phyloP scores from a whole-genome alignment of 2,797 vertebrate genomes.

The Parauchenoglanis punctatus region DNA sequence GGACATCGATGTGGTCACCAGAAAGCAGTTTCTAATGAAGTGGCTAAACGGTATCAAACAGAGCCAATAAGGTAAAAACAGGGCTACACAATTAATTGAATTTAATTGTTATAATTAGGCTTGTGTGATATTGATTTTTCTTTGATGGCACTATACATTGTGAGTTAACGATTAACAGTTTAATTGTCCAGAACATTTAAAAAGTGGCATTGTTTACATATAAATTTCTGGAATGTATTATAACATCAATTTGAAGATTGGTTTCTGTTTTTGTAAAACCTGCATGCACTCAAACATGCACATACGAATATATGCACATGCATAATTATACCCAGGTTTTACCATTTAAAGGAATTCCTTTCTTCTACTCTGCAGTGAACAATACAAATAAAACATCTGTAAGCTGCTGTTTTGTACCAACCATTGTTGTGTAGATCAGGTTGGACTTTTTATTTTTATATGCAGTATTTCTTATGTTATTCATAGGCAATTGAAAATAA shows the following conservation, averaged over 20 bases:
- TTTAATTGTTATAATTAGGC: neutral
- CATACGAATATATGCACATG: neutral
- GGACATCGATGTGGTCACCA: slow-evolving; percentile 19
- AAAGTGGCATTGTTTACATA: neutral
- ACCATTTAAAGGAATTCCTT: neutral
- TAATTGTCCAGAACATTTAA: neutral
- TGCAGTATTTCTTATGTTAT: neutral
- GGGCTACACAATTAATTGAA: neutral
- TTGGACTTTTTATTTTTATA: neutral
- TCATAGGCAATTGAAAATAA: neutral
- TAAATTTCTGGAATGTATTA: neutral
- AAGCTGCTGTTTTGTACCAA: neutral
- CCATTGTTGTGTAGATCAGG: neutral
- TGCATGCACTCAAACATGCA: neutral
- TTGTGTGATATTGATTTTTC: neutral
- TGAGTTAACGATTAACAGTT: neutral
- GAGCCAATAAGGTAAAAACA: neutral
- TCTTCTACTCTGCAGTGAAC: neutral
- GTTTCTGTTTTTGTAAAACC: neutral
- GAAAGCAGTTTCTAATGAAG: slow-evolving; percentile 31
- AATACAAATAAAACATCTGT: neutral
- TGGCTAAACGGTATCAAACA: neutral
- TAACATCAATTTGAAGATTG: neutral
- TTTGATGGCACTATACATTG: neutral
- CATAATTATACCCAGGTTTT: neutral